Evolutionary conservation across 2,888 invertebrate species (phyloP), one percentile per base, ranked within the genome.

Genomic region (Tinea pellionella): DNA sequence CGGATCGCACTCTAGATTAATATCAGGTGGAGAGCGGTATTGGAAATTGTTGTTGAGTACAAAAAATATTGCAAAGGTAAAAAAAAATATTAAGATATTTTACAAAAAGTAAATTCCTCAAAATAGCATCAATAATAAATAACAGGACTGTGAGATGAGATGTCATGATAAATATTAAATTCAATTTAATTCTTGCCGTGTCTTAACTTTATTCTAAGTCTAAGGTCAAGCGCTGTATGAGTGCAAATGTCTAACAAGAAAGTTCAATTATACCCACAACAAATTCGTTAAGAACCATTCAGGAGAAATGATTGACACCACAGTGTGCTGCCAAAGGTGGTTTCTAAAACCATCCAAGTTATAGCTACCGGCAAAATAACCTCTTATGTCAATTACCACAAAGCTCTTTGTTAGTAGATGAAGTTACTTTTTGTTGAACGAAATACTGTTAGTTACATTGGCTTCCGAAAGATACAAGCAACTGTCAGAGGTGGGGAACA

Each of bases 231-330:
- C 30, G 4, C 30, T n/a, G n/a, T n/a, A n/a, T n/a, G 9, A 30
- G 30, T 30, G 30, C 30, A 30, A 30, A 30, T 30, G 30, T 30
- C 30, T 77, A 76, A n/a, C n/a, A n/a, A 79, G 77, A 68, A 69
- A 70, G 65, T 66, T 70, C 72, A 74, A 78, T 78, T 77, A 76
- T 71, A 66, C 71, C 66, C 72, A 75, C 70, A 76, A 77, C 73
- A 73, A 78, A 81, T 80, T 80, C 79, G 80, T 81, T 81, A 81
- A 72, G 74, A 72, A 66, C 69, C 71, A 80, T 82, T 81, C 75
- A 80, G 75, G 73, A 74, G 68, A 64, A 47, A 64, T 80, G 81
- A 80, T 79, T 79, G 80, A 74, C 81, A 80, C 74, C 67, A 64
- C 66, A 58, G 13, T 3, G 7, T 6, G 24, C 57, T 62, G 60